phyloP scores from a whole-genome alignment of 2,888 invertebrate genomes.

The Pocota personata region DNA sequence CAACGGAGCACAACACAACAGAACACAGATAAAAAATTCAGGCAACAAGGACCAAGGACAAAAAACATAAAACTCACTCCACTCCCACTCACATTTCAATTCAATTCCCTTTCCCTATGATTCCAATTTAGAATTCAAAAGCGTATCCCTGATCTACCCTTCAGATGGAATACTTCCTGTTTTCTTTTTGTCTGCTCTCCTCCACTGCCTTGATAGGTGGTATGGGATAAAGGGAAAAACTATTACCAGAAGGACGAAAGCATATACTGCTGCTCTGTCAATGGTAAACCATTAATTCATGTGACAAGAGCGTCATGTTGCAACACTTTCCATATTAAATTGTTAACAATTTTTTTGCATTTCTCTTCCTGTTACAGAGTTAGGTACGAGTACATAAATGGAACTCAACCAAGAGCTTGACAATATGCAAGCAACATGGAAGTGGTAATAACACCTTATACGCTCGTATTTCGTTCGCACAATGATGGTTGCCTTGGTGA shows the following conservation, averaged over 20 bases:
- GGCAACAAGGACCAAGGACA: not conserved
- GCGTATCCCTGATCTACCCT: conserved; percentile 10
- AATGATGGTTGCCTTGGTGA: conserved; percentile 38
- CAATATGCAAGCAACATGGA: not conserved
- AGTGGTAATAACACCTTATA: not conserved
- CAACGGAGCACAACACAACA: not conserved
- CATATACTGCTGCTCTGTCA: conserved; percentile 28
- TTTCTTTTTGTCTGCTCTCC: not conserved
- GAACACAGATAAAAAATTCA: not conserved
- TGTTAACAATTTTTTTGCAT: conserved; percentile 3
- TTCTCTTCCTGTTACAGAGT: not conserved
- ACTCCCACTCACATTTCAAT: not conserved
- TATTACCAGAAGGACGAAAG: not conserved
- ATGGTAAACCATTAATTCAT: conserved; percentile 39
- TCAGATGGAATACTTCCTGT: not conserved
- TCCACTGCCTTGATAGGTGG: not conserved
- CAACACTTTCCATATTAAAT: conserved; percentile 33
- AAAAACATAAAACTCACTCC: not conserved
- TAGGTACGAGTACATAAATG: too few species aligned
- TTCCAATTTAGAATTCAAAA: conserved; percentile 36
- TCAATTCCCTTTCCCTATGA: conserved; percentile 4
- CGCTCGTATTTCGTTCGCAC: conserved; percentile 15
- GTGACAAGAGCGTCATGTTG: conserved; percentile 21
- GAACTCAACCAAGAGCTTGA: not conserved
- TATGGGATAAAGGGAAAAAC: not conserved